Base-by-base conservation (phyloP, 2,113 vertebrate species). In the Numida meleagris region DNA sequence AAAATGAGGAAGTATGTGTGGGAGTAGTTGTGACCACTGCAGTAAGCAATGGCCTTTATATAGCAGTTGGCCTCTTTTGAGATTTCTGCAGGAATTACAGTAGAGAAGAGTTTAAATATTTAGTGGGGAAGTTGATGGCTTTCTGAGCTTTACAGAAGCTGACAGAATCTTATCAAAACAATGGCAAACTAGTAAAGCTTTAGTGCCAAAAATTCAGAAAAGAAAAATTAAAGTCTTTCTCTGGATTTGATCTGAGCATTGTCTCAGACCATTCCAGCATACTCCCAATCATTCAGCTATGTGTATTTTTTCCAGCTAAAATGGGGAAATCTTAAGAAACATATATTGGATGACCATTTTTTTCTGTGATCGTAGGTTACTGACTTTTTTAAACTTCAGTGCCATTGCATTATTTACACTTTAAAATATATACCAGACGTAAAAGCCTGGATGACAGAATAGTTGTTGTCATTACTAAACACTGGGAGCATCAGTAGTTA, bases 291-390 rank as follows among this genome's bases (percentile, higher is more conserved):
- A 46, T 43, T 76, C 38, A 82, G 20, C 34, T 58, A 29, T 76
- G 31, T 40, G 7, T 40, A 33, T 48, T 82, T 95, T 95, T 82
- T 21, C n/a, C 23, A 87, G n/a, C 5, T 87, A 24, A 83, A 90
- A 80, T 67, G 2, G 1, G 31, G 27, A 73, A 57, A 12, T 63
- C 45, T 71, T 90, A 59, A 38, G 19, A 84, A 79, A 68, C 27
- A 36, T 14, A 72, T 34, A 38, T 25, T 51, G 14, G 46, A 68
- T 33, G 11, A 61, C 29, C 16, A 16, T 59, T 89, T 78, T 50
- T 86, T 5, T 59, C n/a, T 58, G 29, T 75, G 40, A 61, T 53
- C 21, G 50, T 43, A 79, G 27, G 84, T 62, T 2, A 19, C 1
- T 66, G 36, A 65, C 36, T 75, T 45, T 81, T 66, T 90, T 29